Base-by-base conservation (phyloP, 2,797 vertebrate species). In the Halcyon chelicuti region DNA sequence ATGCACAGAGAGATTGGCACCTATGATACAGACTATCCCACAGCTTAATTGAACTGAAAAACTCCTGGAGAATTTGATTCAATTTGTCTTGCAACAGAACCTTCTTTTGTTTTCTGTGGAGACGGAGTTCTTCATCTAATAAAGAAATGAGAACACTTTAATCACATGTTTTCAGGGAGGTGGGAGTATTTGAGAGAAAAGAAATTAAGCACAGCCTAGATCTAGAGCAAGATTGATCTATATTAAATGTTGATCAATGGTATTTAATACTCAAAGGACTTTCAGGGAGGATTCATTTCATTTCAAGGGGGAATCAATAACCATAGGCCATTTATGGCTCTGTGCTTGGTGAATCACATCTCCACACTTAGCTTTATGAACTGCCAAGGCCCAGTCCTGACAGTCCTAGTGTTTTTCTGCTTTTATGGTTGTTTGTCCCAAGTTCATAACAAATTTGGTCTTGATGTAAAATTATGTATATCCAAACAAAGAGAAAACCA, bases 1-100 rank as follows among this genome's bases (percentile, higher is more conserved):
- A 96, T n/a, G 67, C 91, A 87, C 5, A 10, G 90, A 68, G 79
- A 97, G 96, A 96, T 98, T 97, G 97, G 96, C 96, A 95, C 96
- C 96, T 96, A 78, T 92, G 97, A 97, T 96, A 94, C 10, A 80
- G 37, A 55, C 87, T 55, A 91, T 92, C 87, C 96, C 96, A 95
- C 81, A 76, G 28, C 49, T 93, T 98, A 95, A 97, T 86, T 95
- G 96, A 96, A 94, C 92, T 40, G 60, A 89, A 96, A 94, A 96
- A 83, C 52, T 77, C 77, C 87, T 4, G 21, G 55, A 96, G 97
- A 96, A 96, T 96, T 92, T 88, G 90, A 93, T 96, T 96, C 95
- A 89, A 82, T 97, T 97, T 97, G 93, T 97, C 96, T 97, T 52
- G 15, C 71, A 70, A 95, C 92, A 77, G 90, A 94, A 88, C 29